A percentile compares a stretch with the other conserved stretches of the same genome.
phyloP scores from a whole-genome alignment of 2,888 invertebrate genomes.

The Portevinia maculata region DNA sequence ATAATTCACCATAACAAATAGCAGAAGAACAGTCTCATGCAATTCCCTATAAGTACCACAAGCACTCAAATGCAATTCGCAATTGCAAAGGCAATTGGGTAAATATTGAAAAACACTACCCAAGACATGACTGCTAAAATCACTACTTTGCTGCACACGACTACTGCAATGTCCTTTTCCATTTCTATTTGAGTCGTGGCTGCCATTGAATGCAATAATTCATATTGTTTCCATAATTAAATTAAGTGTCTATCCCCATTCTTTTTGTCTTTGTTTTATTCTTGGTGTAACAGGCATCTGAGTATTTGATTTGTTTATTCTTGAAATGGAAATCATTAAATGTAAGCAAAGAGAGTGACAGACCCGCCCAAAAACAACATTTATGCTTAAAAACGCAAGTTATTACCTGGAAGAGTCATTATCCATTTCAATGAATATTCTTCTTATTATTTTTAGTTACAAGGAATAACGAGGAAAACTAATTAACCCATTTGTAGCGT shows the following conservation, averaged over 20 bases:
- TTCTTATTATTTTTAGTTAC: neutral
- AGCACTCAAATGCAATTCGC: neutral
- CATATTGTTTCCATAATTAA: conserved; percentile 1
- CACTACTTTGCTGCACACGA: neutral
- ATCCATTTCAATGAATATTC: conserved; percentile 52
- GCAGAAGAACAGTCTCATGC: too few species aligned
- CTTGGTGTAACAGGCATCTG: neutral
- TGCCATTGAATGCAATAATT: neutral
- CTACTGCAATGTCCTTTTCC: neutral
- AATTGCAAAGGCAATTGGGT: neutral
- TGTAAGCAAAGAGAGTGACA: neutral
- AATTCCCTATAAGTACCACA: too few species aligned
- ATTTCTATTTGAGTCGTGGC: neutral
- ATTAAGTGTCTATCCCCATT: too few species aligned
- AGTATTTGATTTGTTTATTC: neutral
- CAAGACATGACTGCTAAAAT: neutral
- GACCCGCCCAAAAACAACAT: conserved; percentile 4
- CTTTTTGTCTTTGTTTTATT: neutral
- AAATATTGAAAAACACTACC: neutral
- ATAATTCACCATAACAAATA: too few species aligned
- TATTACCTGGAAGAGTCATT: conserved; percentile 55
- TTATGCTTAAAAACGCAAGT: conserved; percentile 38
- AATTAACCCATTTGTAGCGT: conserved; percentile 53
- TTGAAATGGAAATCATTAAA: neutral
- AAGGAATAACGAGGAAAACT: conserved; percentile 46